Conservation (phyloP, 2,113 vertebrate species). For the Solenodon paradoxus region DNA sequence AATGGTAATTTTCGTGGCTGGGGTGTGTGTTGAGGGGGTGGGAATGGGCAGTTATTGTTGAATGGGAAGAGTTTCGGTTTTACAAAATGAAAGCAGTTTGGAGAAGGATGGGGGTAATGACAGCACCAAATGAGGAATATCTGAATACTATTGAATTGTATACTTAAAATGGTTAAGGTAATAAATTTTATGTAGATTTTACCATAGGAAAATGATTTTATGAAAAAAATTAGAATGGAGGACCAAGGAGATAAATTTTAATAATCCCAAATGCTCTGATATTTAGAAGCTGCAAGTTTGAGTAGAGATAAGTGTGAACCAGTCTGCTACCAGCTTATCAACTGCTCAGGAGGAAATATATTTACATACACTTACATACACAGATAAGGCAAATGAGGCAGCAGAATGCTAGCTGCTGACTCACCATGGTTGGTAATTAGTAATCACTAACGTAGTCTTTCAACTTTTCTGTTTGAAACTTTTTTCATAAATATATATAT, state of each 20-base stretch:
- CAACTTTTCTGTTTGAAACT: not conserved
- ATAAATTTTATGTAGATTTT: no score
- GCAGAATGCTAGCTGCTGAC: not conserved
- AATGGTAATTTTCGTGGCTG: not conserved
- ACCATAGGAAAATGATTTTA: no score
- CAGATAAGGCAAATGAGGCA: not conserved
- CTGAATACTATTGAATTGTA: not conserved
- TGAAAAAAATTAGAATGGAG: not conserved
- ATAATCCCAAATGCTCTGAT: not conserved
- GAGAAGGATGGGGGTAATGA: accelerated
- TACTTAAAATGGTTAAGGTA: no score
- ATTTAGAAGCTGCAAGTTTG: not conserved
- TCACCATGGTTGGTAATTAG: not conserved
- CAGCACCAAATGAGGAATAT: accelerated
- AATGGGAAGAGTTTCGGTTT: not conserved
- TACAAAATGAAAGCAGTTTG: not conserved
- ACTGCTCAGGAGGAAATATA: not conserved
- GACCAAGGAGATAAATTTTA: not conserved
- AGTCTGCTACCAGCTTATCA: not conserved
- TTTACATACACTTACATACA: not conserved
- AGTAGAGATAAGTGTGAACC: no score
- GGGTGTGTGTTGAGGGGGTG: not conserved
- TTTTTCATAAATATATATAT: not conserved
- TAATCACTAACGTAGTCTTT: not conserved
- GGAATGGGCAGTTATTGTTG: accelerated